Base-by-base conservation (phyloP, 2,113 vertebrate species). In the Tetrax tetrax region DNA sequence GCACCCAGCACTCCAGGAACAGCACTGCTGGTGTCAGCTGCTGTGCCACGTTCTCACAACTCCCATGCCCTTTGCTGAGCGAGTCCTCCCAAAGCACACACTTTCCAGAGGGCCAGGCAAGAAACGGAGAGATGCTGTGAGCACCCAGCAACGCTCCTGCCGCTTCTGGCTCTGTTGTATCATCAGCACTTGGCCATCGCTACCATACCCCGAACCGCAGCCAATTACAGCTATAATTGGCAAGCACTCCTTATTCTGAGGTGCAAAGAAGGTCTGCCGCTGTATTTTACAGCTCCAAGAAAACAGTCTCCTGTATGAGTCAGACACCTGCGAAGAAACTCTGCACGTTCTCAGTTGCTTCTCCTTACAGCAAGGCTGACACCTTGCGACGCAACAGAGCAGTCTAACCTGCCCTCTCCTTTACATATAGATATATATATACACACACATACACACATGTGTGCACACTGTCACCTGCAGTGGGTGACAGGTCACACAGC, bases 371-470 rank as follows among this genome's bases (percentile, higher is more conserved):
- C 47, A 61, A 95, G 74, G 47, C 83, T 90, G 91, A 80, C 78
- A 80, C 79, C 63, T 87, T n/a, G 51, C 0, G 28, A 93, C 25
- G 37, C 33, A 54, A n/a, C 45, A 38, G 21, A 45, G 63, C 68
- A 64, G 53, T 9, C 38, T 27, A 47, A 61, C 63, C 41, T 85
- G 29, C 25, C 66, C 54, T 25, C 50, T 41, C 38, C 51, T 66
- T 77, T 21, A 10, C 25, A 22, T 7, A 23, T 28, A 60, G 29
- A 45, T 12, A 48, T 4, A 22, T 6, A 63, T 5, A 33, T 10
- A 28, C 4, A n/a, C 7, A 20, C 0, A 19, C 6, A 4, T 33
- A 21, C 4, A 3, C 5, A 6, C 0, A 2, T 22, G 7, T 33
- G 53, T 22, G 10, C 8, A 3, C 28, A 48, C 5, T 25, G 57